A percentile compares a stretch with the other conserved stretches of the same genome.
phyloP scores from a whole-genome alignment of 2,797 vertebrate genomes.

The Vespertilio murinus region DNA sequence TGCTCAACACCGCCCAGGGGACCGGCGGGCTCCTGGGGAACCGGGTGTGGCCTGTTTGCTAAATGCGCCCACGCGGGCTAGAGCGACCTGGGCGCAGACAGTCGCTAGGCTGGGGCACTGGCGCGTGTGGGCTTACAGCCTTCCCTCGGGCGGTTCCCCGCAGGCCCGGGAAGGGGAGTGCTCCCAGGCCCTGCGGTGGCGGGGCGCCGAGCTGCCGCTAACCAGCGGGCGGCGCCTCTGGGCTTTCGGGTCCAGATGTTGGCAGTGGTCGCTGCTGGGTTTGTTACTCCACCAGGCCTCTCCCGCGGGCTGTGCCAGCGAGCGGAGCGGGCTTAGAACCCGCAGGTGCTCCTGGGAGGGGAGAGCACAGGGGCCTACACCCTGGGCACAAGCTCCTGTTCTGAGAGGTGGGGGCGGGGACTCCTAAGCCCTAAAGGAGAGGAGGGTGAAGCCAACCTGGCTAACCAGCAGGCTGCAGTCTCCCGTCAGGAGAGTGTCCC shows the following conservation, averaged over 20 bases:
- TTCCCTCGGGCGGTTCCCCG: conserved; percentile 70
- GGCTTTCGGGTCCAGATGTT: conserved; percentile 67
- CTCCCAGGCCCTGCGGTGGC: background rate
- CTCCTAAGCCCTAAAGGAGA: background rate
- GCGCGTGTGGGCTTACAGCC: background rate
- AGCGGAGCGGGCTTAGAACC: background rate
- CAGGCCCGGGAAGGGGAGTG: conserved; percentile 84
- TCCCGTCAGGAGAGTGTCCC: background rate
- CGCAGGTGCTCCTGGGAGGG: background rate
- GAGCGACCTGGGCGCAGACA: background rate
- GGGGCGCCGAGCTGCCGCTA: conserved; percentile 18
- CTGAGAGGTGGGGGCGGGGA: too few species aligned
- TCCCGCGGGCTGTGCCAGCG: background rate
- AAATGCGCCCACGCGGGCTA: background rate
- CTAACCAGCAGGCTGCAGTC: background rate
- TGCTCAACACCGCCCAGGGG: background rate
- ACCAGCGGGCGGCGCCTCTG: background rate
- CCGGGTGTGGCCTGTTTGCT: background rate
- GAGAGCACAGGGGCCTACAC: background rate
- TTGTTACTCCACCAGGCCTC: conserved; percentile 17
- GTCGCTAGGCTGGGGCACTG: background rate
- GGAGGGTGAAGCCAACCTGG: background rate
- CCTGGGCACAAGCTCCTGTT: background rate
- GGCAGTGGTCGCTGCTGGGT: conserved; percentile 45
- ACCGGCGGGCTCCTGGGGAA: background rate